Evolutionary conservation across 1,140 invertebrate species (phyloP), one percentile per base, ranked within the genome.

Genomic region (Bombus superbus): DNA sequence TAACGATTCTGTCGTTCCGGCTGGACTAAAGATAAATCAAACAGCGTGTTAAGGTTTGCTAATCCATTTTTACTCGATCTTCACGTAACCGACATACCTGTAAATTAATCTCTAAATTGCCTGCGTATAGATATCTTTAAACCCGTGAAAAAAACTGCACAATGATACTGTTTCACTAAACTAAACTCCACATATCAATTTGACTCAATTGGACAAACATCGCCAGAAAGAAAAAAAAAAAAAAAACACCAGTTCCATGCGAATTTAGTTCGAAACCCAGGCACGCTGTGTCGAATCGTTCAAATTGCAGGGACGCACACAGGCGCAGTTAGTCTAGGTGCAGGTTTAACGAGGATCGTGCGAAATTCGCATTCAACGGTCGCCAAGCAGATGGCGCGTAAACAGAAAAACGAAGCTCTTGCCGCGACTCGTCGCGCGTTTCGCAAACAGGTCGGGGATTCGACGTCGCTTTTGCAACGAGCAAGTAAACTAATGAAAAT

Each of bases 401-500:
- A 84, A 79, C 38, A 57, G 82, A 84, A 84, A 84, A 84, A 84
- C 64, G 75, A 78, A 77, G 68, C 64, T 71, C 64, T 76, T 57
- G 47, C 42, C 10, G 42, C n/a, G 40, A 28, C 57, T 35, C 38
- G 47, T 28, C 57, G 69, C 47, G 15, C 47, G 64, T 71, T 73
- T 73, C 78, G 78, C 78, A 74, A 81, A 85, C 83, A 81, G 35
- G 28, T 10, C 74, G 28, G 32, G 72, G n/a, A 59, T 62, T 80
- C 28, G 22, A 42, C 32, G 42, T 28, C 32, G 78, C 44, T 81
- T 75, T 69, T 59, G 42, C 75, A n/a, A 3, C 11, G 47, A 3
- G 32, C 71, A 71, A 74, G 82, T 87, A 79, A 86, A 87, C 80
- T 88, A 88, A 89, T 83, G 82, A 89, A 86, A 82, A 77, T 75